Conservation (phyloP, 1,140 invertebrate genomes). For the Saccostrea glomerata region DNA sequence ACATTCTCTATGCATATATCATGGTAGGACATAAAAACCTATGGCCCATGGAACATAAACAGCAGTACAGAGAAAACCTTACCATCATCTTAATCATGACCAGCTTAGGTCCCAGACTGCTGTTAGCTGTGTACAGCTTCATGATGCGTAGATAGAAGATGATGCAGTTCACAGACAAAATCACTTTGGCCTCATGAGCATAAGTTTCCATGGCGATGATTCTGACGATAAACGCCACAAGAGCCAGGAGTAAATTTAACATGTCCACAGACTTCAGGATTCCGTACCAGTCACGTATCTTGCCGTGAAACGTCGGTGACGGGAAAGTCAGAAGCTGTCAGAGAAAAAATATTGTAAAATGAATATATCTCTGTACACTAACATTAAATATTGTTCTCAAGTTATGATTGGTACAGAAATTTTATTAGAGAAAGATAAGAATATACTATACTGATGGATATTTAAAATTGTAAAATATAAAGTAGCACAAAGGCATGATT, state of each 20-base stretch:
- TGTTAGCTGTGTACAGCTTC: conserved; percentile 73
- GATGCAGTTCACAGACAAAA: conserved; percentile 72
- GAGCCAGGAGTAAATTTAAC: conserved; percentile 68
- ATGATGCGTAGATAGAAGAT: conserved; percentile 76
- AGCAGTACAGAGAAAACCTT: conserved; percentile 53
- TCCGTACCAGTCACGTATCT: conserved; percentile 72
- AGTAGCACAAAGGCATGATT: too few relatives aligned
- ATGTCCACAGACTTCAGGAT: conserved; percentile 72
- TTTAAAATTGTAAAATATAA: too few relatives aligned
- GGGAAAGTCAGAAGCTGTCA: conserved; percentile 68
- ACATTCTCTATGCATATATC: too few relatives aligned
- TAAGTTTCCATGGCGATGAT: conserved; percentile 33
- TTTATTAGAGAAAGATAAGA: too few relatives aligned
- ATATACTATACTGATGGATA: too few relatives aligned
- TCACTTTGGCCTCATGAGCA: conserved; percentile 64
- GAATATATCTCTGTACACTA: too few relatives aligned
- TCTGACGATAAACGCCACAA: conserved; percentile 69
- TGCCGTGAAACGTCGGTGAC: conserved; percentile 67
- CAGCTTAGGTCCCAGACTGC: conserved; percentile 79
- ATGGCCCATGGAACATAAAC: too few relatives aligned
- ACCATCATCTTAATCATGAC: conserved; percentile 80
- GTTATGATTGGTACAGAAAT: too few relatives aligned
- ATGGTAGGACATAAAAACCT: too few relatives aligned
- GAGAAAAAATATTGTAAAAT: conserved; percentile 43
- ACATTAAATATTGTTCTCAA: too few relatives aligned